Conservation (phyloP, 2,113 vertebrate species). For the Trematocara nigrifrons region DNA sequence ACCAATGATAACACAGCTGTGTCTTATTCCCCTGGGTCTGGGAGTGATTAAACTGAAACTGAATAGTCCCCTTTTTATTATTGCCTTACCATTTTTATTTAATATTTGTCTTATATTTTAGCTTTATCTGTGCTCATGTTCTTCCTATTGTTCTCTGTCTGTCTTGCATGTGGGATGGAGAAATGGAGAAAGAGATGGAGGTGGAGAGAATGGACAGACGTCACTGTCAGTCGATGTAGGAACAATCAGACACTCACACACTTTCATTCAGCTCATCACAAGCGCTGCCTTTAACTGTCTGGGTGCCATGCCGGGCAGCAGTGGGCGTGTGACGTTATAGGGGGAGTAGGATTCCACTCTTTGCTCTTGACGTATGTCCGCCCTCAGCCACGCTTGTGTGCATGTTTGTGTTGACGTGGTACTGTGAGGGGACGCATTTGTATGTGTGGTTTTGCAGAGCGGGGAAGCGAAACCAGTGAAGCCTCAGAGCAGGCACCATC, state of each 20-base stretch:
- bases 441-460: constrained; percentile 41
- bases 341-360: constrained; percentile 58
- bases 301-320: not conserved
- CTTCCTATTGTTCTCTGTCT: not conserved
- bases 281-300: constrained; percentile 12
- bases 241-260: constrained; percentile 45
- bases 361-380: constrained; percentile 42
- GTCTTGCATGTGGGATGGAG: constrained; percentile 7
- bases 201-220: constrained; percentile 39
- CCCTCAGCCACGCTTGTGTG: not conserved
- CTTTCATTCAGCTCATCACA: constrained; percentile 41
- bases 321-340: constrained; percentile 57
- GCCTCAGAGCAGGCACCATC: constrained; percentile 17
- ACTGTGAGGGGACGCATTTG: not conserved
- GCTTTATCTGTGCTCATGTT: not conserved
- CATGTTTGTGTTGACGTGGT: not conserved
- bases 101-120: not conserved
- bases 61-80: constrained; percentile 17
- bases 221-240: constrained; percentile 52
- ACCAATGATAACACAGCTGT: constrained; percentile 70
- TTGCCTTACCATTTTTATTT: not conserved
- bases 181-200: constrained; percentile 9
- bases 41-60: constrained; percentile 44
- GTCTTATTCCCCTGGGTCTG: constrained; percentile 39
- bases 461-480: constrained; percentile 67